phyloP scores from a whole-genome alignment of 2,888 invertebrate genomes.

The Cetonia aurata region DNA sequence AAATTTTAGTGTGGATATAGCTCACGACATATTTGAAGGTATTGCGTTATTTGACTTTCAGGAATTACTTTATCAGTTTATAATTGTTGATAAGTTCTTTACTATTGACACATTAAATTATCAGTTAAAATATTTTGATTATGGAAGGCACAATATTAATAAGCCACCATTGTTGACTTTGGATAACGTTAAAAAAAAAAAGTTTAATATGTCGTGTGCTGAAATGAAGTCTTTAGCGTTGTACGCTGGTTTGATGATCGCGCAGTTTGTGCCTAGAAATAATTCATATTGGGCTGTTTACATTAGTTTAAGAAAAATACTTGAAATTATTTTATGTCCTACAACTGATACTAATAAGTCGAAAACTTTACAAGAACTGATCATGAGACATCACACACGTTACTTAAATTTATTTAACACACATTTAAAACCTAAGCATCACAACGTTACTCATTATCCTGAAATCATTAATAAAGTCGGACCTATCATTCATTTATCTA shows the following conservation, averaged over 20 bases:
- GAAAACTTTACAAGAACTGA: too few relatives aligned
- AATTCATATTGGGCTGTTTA: conserved; percentile 48
- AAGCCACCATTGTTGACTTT: too few relatives aligned
- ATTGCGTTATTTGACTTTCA: background rate
- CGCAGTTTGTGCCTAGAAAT: conserved; percentile 49
- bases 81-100: background rate
- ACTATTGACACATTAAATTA: background rate
- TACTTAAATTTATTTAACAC: background rate
- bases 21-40: background rate
- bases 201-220: conserved; percentile 52
- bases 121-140: background rate
- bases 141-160: background rate
- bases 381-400: too few relatives aligned
- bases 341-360: conserved; percentile 11
- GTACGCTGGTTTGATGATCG: conserved; percentile 46
- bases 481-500: conserved; percentile 37
- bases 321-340: background rate
- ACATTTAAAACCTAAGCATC: conserved; percentile 21
- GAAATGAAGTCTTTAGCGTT: conserved; percentile 54
- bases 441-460: conserved; percentile 29
- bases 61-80: background rate
- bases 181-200: conserved; percentile 41
- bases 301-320: conserved; percentile 13
- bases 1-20: background rate
- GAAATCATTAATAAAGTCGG: conserved; percentile 8